Conservation (phyloP, 2,113 vertebrate species). For the Pluvianellus socialis region DNA sequence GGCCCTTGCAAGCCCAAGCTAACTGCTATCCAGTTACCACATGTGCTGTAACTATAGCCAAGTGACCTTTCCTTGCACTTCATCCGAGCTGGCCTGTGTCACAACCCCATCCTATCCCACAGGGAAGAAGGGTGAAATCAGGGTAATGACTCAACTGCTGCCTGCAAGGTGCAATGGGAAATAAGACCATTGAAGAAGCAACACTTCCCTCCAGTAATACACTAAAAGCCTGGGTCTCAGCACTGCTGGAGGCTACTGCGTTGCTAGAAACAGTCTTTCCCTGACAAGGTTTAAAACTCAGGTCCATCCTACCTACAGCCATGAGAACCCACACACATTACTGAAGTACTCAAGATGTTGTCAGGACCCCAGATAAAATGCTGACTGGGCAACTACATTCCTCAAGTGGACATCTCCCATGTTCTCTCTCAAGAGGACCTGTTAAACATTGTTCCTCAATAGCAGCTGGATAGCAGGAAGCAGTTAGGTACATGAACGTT, state of each 20-base stretch:
- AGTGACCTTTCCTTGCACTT: conserved; percentile 44
- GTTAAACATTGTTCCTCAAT: not conserved
- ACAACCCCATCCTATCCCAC: not conserved
- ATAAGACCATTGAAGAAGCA: not conserved
- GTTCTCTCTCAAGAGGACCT: not conserved
- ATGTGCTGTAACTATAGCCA: conserved; percentile 16
- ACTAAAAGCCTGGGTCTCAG: not conserved
- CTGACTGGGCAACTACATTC: not conserved
- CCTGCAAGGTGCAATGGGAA: not conserved
- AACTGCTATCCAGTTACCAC: conserved; percentile 42
- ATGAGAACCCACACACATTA: not conserved
- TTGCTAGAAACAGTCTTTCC: not conserved
- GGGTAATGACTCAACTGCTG: not conserved
- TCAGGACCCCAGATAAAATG: not conserved
- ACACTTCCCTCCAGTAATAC: not conserved
- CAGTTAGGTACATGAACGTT: not conserved
- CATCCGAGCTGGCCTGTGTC: not conserved
- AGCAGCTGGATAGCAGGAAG: not conserved
- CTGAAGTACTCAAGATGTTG: not conserved
- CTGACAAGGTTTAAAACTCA: not conserved
- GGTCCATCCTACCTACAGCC: not conserved
- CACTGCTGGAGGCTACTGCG: not conserved
- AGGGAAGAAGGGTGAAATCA: not conserved
- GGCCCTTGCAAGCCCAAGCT: not conserved
- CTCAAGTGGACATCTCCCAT: not conserved